phyloP scores from a whole-genome alignment of 2,113 vertebrate species.

The Alligator mississippiensis region DNA sequence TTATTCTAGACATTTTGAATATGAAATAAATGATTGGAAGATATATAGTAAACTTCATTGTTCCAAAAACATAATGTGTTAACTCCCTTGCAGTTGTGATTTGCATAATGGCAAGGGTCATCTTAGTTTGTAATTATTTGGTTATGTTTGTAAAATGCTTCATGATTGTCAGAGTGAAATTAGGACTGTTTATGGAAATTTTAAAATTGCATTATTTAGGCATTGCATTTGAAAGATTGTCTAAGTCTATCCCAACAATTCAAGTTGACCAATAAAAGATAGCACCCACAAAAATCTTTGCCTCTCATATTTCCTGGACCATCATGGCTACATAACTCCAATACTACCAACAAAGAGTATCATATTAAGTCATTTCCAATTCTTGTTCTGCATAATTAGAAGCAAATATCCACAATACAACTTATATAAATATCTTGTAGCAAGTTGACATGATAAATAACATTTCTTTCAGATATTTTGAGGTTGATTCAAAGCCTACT shows the following conservation, averaged over 20 bases:
- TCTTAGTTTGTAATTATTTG: slow-evolving; percentile 35
- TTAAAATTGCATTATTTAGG: no score
- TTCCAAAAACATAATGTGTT: slow-evolving; percentile 43
- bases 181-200: no score
- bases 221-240: no score
- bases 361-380: not conserved
- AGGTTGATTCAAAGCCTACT: slow-evolving; percentile 19
- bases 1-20: slow-evolving; percentile 54
- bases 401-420: slow-evolving; percentile 16
- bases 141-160: slow-evolving; percentile 36
- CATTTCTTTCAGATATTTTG: no score
- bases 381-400: slow-evolving; percentile 21
- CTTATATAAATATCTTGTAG: not conserved
- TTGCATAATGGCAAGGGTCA: slow-evolving; percentile 63
- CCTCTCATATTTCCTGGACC: no score
- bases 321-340: no score
- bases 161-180: not conserved
- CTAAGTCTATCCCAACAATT: no score
- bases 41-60: slow-evolving; percentile 61
- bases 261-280: no score
- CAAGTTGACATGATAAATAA: slow-evolving; percentile 4
- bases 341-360: not conserved
- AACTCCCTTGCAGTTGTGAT: slow-evolving; percentile 63
- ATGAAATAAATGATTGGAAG: slow-evolving; percentile 42
- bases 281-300: no score